phyloP scores from a whole-genome alignment of 2,888 invertebrate genomes.

The Sarcophaga variegata region DNA sequence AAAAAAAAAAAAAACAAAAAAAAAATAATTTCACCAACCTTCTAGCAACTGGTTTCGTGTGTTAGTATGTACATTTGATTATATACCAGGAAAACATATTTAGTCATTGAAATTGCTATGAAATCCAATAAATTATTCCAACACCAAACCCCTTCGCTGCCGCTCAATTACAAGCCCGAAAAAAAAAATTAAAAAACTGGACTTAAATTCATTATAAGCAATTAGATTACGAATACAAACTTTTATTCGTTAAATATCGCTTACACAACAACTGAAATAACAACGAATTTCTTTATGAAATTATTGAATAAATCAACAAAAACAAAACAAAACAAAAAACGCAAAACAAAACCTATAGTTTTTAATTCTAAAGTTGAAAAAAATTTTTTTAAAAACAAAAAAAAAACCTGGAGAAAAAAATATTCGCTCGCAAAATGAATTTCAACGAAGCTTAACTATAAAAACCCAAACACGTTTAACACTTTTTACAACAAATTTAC shows the following conservation, averaged over 20 bases:
- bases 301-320: constrained; percentile 44
- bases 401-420: not conserved
- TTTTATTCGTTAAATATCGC: constrained; percentile 57
- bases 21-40: constrained; percentile 46
- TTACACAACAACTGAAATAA: constrained; percentile 39
- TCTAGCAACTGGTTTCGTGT: constrained; percentile 48
- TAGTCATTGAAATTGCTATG: constrained; percentile 62
- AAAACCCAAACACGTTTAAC: constrained; percentile 61
- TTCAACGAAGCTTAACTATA: constrained; percentile 52
- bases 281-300: constrained; percentile 49
- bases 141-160: not conserved
- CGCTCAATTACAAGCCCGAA: not conserved
- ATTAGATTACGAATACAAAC: constrained; percentile 63
- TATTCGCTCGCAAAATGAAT: constrained; percentile 39
- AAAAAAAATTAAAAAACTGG: constrained; percentile 1
- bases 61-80: not conserved
- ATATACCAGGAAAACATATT: constrained; percentile 63
- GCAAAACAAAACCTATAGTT: not conserved
- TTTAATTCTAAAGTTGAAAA: constrained; percentile 31
- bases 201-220: constrained; percentile 61
- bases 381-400: not conserved
- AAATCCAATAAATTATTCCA: constrained; percentile 49
- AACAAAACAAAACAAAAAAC: constrained; percentile 18
- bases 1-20: not conserved
- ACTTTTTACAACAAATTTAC: constrained; percentile 56